Base-by-base conservation (phyloP, 2,797 vertebrate species). In the Liparis tanakae region DNA sequence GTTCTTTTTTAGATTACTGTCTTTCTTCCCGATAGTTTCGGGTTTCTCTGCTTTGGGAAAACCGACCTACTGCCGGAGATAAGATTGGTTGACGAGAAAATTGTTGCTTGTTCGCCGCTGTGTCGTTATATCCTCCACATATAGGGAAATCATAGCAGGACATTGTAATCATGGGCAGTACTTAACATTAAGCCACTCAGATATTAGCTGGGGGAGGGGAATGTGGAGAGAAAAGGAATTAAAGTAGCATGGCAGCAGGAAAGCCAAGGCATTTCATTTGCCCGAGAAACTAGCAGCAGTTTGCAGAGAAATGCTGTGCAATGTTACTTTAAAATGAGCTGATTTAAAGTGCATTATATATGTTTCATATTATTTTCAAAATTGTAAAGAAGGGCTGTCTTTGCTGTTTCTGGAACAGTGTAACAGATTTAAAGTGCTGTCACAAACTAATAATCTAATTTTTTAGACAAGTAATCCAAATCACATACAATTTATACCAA, bases 201-300 rank as follows among this genome's bases (percentile, higher is more conserved):
- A 78, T 66, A 83, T 86, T 82, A 85, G 80, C 76, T 85, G 84
- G 88, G 83, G 88, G 86, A 89, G 76, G 85, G 85, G 82, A 77
- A 74, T 8, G 39, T 39, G 67, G 12, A 44, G 61, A 72, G 56
- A 66, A 74, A 78, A 83, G 10, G 25, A 76, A 78, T 74, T 77
- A 50, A 82, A 82, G 55, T 62, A 81, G 67, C 65, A 56, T 71
- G 54, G 46, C 44, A 76, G 48, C 63, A 60, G 17, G 61, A 68
- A n/a, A 75, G 37, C 43, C 36, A 70, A 66, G 59, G 34, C 3
- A 12, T 8, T 8, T 2, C 0, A 15, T 77, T 44, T 48, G 44
- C 25, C 14, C 3, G 20, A 72, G 5, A 57, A 22, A 70, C 64
- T 44, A 5, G 5, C 13, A 1, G 5, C 44, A 68, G 22, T 62